Conservation (phyloP, 2,888 invertebrate species). For the Nephrotoma flavescens region DNA sequence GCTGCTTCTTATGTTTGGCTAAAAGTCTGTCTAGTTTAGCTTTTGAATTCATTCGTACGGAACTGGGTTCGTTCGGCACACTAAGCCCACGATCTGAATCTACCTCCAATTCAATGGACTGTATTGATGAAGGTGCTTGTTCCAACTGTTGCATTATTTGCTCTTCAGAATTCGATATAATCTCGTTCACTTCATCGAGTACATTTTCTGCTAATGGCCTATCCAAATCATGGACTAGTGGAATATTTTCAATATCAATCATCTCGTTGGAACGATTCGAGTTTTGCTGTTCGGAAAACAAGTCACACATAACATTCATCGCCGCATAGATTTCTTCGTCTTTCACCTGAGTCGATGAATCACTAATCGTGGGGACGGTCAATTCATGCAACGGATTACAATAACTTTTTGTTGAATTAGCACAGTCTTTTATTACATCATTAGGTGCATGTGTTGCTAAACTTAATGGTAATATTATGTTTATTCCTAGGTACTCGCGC, state of each 20-base stretch:
- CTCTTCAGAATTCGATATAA: background rate
- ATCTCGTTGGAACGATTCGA: background rate
- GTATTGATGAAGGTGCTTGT: background rate
- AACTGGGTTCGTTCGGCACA: background rate
- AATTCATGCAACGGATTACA: background rate
- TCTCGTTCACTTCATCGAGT: background rate
- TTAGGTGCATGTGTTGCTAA: background rate
- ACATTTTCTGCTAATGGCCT: background rate
- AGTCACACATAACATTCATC: slow-evolving; percentile 9
- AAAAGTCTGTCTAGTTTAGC: background rate
- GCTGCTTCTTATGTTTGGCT: background rate
- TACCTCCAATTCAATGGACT: background rate
- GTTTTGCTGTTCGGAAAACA: background rate
- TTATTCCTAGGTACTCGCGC: slow-evolving; percentile 16
- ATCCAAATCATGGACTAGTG: background rate
- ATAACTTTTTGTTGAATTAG: background rate
- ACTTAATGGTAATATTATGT: background rate
- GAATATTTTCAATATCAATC: background rate
- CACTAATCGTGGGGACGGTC: background rate
- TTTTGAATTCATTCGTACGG: background rate
- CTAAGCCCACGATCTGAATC: background rate
- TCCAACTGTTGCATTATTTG: background rate
- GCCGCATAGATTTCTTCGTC: slow-evolving; percentile 13
- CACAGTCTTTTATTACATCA: background rate
- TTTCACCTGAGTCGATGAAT: slow-evolving; percentile 6